Evolutionary conservation across 2,797 vertebrate species (phyloP).

Genomic region (Mareca strepera): DNA sequence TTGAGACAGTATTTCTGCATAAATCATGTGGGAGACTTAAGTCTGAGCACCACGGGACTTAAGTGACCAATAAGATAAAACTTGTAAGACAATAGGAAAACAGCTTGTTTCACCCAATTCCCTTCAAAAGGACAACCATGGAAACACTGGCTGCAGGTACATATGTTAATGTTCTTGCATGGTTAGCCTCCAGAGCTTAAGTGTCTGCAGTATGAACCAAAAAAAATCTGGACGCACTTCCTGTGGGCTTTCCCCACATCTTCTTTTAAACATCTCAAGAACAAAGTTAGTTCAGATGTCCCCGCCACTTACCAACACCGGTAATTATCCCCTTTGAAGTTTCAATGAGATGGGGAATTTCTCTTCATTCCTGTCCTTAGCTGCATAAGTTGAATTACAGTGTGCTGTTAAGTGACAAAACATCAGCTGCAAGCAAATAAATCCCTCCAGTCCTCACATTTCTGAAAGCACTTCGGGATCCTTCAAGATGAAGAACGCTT

Average conservation of each 20-base stretch:
- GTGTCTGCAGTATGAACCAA: background rate
- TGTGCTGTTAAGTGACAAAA: background rate
- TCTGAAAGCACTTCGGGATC: background rate
- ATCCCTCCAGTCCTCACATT: background rate
- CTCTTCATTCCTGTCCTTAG: conserved; percentile 10
- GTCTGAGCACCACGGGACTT: background rate
- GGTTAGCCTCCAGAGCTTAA: background rate
- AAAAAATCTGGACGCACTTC: background rate
- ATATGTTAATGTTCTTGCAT: background rate
- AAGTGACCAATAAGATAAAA: background rate
- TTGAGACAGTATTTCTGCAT: background rate
- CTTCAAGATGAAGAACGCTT: background rate
- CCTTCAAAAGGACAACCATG: background rate
- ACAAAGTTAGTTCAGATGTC: background rate
- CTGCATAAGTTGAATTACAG: background rate
- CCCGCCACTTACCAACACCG: background rate
- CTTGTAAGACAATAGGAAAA: background rate
- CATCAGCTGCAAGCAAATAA: background rate
- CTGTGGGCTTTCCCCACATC: background rate
- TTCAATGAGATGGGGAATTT: background rate
- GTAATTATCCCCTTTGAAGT: conserved; percentile 8
- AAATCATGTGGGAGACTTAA: background rate
- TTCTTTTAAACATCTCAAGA: background rate
- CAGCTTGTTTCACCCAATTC: background rate
- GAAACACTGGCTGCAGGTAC: background rate